Base-by-base conservation (phyloP, 2,888 invertebrate genomes). In the Microplitis manilae region DNA sequence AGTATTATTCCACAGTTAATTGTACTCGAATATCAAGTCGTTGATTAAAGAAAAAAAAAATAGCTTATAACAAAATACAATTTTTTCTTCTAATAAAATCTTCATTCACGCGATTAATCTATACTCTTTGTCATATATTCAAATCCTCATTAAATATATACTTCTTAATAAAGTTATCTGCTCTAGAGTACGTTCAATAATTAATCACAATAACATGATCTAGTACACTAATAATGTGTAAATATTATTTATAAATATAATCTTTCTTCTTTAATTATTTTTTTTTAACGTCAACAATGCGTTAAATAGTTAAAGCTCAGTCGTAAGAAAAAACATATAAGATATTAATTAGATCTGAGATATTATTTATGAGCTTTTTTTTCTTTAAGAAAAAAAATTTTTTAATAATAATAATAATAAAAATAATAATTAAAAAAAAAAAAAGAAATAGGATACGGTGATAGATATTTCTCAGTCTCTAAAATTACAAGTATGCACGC, bases 401-500 rank as follows among this genome's bases (percentile, higher is more conserved):
- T 13, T 13, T 13, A 50, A 50, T 13, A 50, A 13, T 50, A 0
- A 9, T 50, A 13, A 50, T 1, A 13, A 13, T 50, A 50, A 50
- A 50, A 50, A 41, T 13, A 50, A 50, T 30, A 30, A 30, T 30
- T 30, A 30, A 30, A 30, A 30, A 30, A 30, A 30, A 30, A 62
- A 17, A 17, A 17, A 17, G 17, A 17, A 62, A 17, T n/a, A 62
- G 59, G 9, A 62, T 17, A 65, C 65, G 17, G 71, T 61, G 38
- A 38, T 38, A 71, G 38, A 39, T 71, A 61, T 61, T n/a, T 71
- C 61, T 72, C 72, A 72, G 72, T 72, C 72, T 72, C 72, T 72
- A 41, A 41, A 50, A 64, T 72, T 72, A 72, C 62, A 72, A 64
- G 64, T 65, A 72, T 72, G 40, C 64, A 64, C 72, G 72, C 64